phyloP scores from a whole-genome alignment of 2,797 vertebrate species.

The Lagodon rhomboides region DNA sequence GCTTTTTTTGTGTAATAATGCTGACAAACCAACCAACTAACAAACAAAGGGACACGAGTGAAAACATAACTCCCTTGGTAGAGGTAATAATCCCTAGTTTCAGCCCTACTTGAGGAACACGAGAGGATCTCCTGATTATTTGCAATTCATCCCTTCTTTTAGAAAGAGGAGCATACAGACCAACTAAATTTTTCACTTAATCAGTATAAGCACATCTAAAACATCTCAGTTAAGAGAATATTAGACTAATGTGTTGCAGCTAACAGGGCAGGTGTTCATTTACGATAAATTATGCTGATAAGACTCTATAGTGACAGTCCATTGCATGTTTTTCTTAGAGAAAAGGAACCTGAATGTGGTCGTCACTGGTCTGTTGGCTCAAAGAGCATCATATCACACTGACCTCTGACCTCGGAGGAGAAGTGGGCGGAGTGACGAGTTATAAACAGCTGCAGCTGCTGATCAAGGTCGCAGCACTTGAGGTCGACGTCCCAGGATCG shows the following conservation, averaged over 20 bases:
- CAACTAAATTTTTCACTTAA: neutral
- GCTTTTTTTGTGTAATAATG: too few species aligned
- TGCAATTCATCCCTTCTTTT: neutral
- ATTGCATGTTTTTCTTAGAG: neutral
- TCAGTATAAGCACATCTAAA: neutral
- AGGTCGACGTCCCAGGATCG: conserved; percentile 93
- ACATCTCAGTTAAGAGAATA: neutral
- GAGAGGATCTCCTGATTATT: neutral
- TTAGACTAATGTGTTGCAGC: neutral
- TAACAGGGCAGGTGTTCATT: neutral
- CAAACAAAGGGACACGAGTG: too few species aligned
- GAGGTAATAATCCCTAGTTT: too few species aligned
- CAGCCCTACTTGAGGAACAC: too few species aligned
- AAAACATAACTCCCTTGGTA: too few species aligned
- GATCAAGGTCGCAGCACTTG: conserved; percentile 90
- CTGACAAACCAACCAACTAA: too few species aligned
- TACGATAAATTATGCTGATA: neutral
- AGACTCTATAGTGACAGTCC: neutral
- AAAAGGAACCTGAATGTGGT: neutral
- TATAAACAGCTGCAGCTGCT: conserved; percentile 93
- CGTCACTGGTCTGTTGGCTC: conserved; percentile 1
- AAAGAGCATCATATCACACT: conserved; percentile 69
- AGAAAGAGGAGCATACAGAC: neutral
- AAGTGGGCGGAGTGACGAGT: conserved; percentile 96
- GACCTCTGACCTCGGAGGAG: conserved; percentile 97